Evolutionary conservation across 1,140 invertebrate genomes (phyloP).

Genomic region (Drosophila nasuta): DNA sequence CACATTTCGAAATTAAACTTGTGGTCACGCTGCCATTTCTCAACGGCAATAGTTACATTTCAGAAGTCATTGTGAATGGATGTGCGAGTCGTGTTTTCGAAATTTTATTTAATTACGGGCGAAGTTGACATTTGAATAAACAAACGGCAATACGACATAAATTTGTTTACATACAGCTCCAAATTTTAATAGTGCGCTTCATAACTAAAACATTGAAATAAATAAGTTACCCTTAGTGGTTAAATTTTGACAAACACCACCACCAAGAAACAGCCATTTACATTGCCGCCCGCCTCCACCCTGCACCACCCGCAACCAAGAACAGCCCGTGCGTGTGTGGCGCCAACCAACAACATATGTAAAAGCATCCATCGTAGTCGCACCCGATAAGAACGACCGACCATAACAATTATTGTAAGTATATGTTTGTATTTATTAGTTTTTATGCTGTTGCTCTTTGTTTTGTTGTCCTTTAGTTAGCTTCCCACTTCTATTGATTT

Average conservation of each 20-base stretch:
- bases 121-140: constrained; percentile 43
- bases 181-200: constrained; percentile 39
- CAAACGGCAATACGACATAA: constrained; percentile 21
- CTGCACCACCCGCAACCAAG: neutral
- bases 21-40: neutral
- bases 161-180: neutral
- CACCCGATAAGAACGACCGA: constrained; percentile 46
- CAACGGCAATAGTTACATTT: constrained; percentile 44
- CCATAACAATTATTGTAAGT: constrained; percentile 63
- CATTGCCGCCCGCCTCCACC: constrained; percentile 6
- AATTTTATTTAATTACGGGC: constrained; percentile 18
- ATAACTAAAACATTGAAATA: neutral
- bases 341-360: constrained; percentile 76
- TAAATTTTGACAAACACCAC: constrained; percentile 70
- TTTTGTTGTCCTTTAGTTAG: constrained; percentile 39
- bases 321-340: constrained; percentile 39
- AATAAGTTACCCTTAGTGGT: constrained; percentile 37
- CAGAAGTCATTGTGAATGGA: constrained; percentile 1
- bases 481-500: constrained; percentile 52
- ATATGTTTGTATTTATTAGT: constrained; percentile 35
- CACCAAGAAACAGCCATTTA: constrained; percentile 18
- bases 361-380: constrained; percentile 41
- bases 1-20: neutral
- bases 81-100: neutral
- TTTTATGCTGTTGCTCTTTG: constrained; percentile 42